Evolutionary conservation across 2,113 vertebrate genomes (phyloP), one percentile per base, ranked within the genome.

Genomic region (Phrynosoma platyrhinos): DNA sequence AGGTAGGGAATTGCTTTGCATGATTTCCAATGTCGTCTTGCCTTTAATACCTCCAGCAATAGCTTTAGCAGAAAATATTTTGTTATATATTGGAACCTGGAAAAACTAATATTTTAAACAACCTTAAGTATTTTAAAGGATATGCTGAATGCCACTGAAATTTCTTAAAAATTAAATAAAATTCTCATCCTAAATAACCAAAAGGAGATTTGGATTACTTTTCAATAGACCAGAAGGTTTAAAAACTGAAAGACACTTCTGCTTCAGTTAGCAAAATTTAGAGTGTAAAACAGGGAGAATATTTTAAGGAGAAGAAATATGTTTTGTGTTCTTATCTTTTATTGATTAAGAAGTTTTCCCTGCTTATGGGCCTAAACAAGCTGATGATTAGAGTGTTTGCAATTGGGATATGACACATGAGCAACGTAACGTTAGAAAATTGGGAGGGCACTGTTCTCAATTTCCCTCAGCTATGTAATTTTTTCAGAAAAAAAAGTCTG

Each of bases 391-490:
- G 32, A 16, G 30, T 72, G 23, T 58, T 18, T 58, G 10, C 25
- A 72, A 13, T 1, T 47, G 14, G 68, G 36, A 10, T 82, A 47
- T 62, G 10, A 32, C 16, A 42, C 23, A 32, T 9, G 18, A 52
- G 42, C n/a, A 47, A 87, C 9, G 55, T n/a, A 80, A 90, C 47
- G 69, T 36, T 87, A 9, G 30, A 69, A 72, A 64, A 8, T 42
- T 77, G 47, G 9, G 42, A 78, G 12, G n/a, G 21, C 8, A 30
- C 27, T 53, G 90, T 0, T 69, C n/a, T 55, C 76, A 27, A 27
- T 58, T 92, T n/a, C 80, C 86, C 78, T 40, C 25, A 82, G 40
- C 23, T 90, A 9, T 87, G 89, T 74, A 47, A 86, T 87, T 84
- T 20, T 52, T 71, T 91, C 32, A 68, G 36, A 36, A 36, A 68